Base-by-base conservation (phyloP, 2,113 vertebrate genomes). In the Lipotes vexillifer region DNA sequence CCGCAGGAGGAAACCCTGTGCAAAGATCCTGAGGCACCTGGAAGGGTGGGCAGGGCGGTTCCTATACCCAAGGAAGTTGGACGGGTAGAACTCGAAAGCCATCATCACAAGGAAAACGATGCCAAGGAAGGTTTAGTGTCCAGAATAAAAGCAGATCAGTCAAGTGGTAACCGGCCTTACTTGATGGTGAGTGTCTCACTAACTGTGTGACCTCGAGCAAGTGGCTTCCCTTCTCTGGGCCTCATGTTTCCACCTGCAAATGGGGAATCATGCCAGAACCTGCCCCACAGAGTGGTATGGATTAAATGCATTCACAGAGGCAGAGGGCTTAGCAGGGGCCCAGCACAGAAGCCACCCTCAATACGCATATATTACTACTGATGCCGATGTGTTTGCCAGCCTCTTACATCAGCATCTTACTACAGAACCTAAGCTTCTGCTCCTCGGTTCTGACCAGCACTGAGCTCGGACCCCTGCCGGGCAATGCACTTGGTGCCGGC, bases 341-440 rank as follows among this genome's bases (percentile, higher is more conserved):
- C 21, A 13, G n/a, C n/a, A 8, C 18, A 36, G 66, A 88, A 65
- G 20, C 20, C 20, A 44, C 20, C 3, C 41, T 14, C 68, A 13
- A 21, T 27, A 63, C 5, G 59, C 55, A 61, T 5, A 8, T 1
- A 6, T 6, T 2, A 8, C 20, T 5, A 2, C 0, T 11, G 41
- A 10, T 1, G 15, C 3, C 0, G 9, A 14, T 10, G 17, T 12
- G 7, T 10, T 0, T 17, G 4, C 66, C 17, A 29, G 44, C 1
- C 68, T 14, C 71, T 66, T 74, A 68, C 6, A 8, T 2, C 23
- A 55, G 57, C 14, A 21, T 8, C 49, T n/a, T 20, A 6, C 21
- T 1, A 15, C 9, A 41, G 52, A 78, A 3, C 55, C 44, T 21
- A 3, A n/a, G 36, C 68, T 25, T 9, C 31, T 1, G 0, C 55